Base-by-base conservation (phyloP, 2,113 vertebrate species). In the Micromys minutus region DNA sequence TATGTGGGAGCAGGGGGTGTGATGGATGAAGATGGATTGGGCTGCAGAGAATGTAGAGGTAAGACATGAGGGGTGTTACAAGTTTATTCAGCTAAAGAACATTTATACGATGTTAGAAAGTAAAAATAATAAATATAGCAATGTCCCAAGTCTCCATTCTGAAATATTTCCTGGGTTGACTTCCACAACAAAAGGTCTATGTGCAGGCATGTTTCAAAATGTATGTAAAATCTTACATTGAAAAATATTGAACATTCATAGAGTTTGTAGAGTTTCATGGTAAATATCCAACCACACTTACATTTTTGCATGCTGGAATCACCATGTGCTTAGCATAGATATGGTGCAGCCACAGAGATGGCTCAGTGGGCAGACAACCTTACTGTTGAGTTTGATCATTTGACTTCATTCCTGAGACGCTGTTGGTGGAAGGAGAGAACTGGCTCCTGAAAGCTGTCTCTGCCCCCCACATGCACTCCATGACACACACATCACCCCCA, bases 231-330 rank as follows among this genome's bases (percentile, higher is more conserved):
- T 81, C 31, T 90, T 80, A 90, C 65, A 65, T n/a, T 31, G 13
- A 81, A 90, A 89, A 71, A 19, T 36, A 72, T 29, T n/a, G 52
- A 90, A 65, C 31, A 72, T 86, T 90, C 4, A 65, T 65, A 79
- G 69, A 36, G 16, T 71, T 79, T 77, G 21, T 93, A 89, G 71
- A 85, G 69, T 86, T 85, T 89, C 47, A 89, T 74, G n/a, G 21
- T 74, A 74, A n/a, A 24, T 6, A 71, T 63, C n/a, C 57, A 79
- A 50, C 24, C 26, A 81, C 1, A 81, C 34, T 67, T 67, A 39
- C 55, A 90, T 45, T 86, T 77, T 47, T 55, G 22, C 77, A 52
- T 55, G 76, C 15, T 50, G 42, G 22, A 31, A 63, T 93, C 86
- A 45, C 34, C 50, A 61, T 1, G 31, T 13, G n/a, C 39, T 45